Evolutionary conservation across 2,888 invertebrate genomes (phyloP).

Genomic region (Sarcophaga rosellei): DNA sequence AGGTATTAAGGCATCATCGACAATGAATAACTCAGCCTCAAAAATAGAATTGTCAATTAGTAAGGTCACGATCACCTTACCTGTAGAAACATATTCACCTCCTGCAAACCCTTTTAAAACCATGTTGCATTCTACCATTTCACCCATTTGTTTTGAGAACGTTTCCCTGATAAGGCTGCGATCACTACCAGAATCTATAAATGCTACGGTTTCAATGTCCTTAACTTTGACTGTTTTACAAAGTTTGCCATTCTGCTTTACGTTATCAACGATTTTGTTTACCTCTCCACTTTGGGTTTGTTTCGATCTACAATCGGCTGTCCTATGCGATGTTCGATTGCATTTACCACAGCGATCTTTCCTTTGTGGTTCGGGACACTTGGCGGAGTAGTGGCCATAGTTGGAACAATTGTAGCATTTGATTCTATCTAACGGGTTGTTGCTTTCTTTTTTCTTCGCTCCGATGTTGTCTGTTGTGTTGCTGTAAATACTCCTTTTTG

Average conservation of each 20-base stretch:
- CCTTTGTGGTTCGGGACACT: no score
- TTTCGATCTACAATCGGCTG: neutral
- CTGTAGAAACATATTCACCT: slow-evolving; percentile 42
- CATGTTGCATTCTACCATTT: slow-evolving; percentile 6
- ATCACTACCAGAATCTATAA: slow-evolving; percentile 36
- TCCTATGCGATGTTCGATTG: no score
- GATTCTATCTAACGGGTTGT: no score
- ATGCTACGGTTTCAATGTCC: slow-evolving; percentile 5
- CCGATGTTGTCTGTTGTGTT: no score
- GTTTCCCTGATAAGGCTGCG: slow-evolving; percentile 17
- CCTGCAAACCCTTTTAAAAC: slow-evolving; percentile 58
- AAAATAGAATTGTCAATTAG: slow-evolving; percentile 34
- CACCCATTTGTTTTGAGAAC: slow-evolving; percentile 11
- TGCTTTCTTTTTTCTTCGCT: no score
- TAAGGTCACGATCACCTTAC: slow-evolving; percentile 38
- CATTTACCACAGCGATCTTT: no score
- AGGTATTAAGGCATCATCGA: neutral
- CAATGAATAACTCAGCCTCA: neutral
- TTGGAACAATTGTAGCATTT: no score
- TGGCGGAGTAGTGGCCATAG: no score
- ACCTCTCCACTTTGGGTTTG: slow-evolving; percentile 12
- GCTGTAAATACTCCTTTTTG: no score
- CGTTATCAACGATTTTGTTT: slow-evolving; percentile 17
- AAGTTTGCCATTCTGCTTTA: neutral
- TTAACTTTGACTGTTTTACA: slow-evolving; percentile 15